Percentiles rank a stretch among this genome's conserved stretches.
Evolutionary conservation across 2,888 invertebrate genomes (phyloP).

Genomic region (Magallana nippona): DNA sequence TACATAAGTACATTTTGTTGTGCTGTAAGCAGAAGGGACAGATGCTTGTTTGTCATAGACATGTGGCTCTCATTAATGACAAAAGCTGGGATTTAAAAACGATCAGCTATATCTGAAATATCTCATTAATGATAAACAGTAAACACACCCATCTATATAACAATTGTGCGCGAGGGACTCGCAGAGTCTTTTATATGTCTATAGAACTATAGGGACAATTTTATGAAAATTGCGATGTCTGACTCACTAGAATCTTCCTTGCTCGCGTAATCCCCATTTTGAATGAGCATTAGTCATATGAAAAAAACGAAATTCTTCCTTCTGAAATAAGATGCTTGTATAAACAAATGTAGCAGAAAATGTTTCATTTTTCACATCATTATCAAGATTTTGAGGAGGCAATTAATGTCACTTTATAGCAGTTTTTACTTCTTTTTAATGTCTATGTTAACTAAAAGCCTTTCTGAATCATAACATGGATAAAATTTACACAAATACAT

Average conservation of each 20-base stretch:
- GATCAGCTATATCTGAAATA: no score
- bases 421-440: slow-evolving; percentile 16
- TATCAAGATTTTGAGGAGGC: background rate
- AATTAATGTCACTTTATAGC: slow-evolving; percentile 11
- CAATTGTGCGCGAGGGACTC: background rate
- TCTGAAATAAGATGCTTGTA: slow-evolving; percentile 24
- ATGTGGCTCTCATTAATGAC: no score
- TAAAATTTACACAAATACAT: background rate
- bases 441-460: background rate
- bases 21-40: no score
- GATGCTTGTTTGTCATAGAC: no score
- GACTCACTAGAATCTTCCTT: slow-evolving; percentile 18
- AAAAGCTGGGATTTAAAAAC: no score
- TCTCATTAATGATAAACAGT: no score
- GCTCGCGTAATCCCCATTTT: slow-evolving; percentile 19
- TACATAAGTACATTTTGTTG: no score
- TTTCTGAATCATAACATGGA: background rate
- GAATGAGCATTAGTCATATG: slow-evolving; percentile 28
- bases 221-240: background rate
- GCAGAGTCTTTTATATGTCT: background rate
- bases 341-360: slow-evolving; percentile 29
- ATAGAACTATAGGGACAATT: background rate
- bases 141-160: background rate
- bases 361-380: slow-evolving; percentile 12
- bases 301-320: background rate